Conservation (phyloP, 2,797 vertebrate species). For the Propithecus deckenii region DNA sequence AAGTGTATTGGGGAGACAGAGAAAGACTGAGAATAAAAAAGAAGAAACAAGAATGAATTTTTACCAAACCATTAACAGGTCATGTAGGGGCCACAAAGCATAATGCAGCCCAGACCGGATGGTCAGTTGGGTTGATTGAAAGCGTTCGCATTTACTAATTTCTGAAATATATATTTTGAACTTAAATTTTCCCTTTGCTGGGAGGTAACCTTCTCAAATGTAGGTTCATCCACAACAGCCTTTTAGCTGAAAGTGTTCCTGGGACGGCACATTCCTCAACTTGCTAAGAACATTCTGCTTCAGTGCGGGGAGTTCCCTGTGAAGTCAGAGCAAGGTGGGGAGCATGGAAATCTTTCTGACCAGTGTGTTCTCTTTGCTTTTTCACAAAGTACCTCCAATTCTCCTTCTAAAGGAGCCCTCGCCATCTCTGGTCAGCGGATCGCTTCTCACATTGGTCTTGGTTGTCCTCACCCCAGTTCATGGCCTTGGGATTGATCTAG, state of each 20-base stretch:
- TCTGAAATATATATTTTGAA: background rate
- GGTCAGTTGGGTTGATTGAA: background rate
- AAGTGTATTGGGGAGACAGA: background rate
- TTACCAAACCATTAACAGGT: background rate
- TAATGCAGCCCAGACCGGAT: background rate
- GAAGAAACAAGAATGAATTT: background rate
- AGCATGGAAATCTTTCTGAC: background rate
- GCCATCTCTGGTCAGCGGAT: fast-evolving
- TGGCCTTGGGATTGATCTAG: background rate
- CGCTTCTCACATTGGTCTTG: background rate
- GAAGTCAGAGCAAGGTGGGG: background rate
- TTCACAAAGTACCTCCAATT: background rate
- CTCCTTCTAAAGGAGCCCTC: background rate
- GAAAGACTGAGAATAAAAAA: background rate
- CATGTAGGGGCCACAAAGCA: fast-evolving
- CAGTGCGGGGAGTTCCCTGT: background rate
- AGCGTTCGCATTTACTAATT: background rate
- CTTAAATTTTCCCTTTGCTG: background rate
- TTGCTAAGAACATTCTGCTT: background rate
- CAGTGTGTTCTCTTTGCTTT: background rate
- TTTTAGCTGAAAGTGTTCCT: background rate
- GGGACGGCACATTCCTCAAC: background rate
- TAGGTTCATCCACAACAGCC: background rate
- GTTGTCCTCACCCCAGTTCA: background rate
- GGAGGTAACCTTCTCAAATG: background rate